phyloP scores from a whole-genome alignment of 1,140 invertebrate species.

The Triops cancriformis region DNA sequence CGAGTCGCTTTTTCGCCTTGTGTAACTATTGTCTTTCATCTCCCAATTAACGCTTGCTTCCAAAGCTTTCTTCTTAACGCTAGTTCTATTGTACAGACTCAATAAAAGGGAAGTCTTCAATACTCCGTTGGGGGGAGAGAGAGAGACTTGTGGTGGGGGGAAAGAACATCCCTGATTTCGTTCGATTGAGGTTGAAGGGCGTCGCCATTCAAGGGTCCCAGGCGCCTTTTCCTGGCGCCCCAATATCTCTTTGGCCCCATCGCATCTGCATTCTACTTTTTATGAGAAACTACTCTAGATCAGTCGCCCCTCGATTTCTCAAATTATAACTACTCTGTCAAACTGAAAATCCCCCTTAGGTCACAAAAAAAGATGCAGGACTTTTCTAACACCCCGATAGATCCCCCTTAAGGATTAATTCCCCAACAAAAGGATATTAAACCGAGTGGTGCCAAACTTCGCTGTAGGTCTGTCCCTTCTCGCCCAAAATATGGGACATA shows the following conservation, averaged over 20 bases:
- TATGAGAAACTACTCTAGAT: background rate
- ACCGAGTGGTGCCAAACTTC: background rate
- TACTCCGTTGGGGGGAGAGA: background rate
- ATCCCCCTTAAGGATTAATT: background rate
- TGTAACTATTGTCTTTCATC: background rate
- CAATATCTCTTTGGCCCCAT: background rate
- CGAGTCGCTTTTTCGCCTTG: background rate
- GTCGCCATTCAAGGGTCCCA: conserved; percentile 4
- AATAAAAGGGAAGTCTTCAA: conserved; percentile 11
- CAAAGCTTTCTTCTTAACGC: background rate
- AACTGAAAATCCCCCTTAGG: background rate
- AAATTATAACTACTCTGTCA: background rate
- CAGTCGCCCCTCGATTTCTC: background rate
- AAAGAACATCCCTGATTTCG: background rate
- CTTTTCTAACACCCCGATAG: background rate
- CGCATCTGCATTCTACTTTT: conserved; percentile 1
- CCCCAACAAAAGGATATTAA: background rate
- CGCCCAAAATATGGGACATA: background rate
- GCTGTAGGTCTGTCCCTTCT: background rate
- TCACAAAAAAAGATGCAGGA: background rate
- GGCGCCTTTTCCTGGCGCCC: conserved; percentile 4
- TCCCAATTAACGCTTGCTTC: background rate
- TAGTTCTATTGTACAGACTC: background rate
- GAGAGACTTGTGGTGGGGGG: too few species aligned
- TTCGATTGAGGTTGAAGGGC: conserved; percentile 12